Evolutionary conservation across 2,888 invertebrate species (phyloP).

Genomic region (Eledona agricola): DNA sequence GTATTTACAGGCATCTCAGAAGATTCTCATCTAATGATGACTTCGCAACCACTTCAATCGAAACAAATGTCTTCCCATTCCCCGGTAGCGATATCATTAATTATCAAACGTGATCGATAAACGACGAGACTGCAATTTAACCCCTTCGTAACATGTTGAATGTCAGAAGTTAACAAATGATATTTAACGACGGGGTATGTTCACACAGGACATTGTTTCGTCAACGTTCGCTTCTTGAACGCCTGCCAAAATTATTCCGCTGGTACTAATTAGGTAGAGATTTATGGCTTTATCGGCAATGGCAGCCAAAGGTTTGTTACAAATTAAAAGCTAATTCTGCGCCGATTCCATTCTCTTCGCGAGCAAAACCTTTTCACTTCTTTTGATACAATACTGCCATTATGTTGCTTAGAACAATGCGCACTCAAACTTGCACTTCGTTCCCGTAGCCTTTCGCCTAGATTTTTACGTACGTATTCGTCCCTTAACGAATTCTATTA

Average conservation of each 20-base stretch:
- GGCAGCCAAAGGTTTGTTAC: slow-evolving; percentile 16
- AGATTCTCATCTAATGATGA: slow-evolving; percentile 12
- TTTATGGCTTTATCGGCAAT: slow-evolving; percentile 18
- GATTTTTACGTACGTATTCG: slow-evolving; percentile 4
- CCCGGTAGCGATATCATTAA: no score
- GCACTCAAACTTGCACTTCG: slow-evolving; percentile 30
- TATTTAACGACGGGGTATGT: no score
- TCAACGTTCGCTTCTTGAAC: slow-evolving; percentile 3
- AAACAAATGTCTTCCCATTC: no score
- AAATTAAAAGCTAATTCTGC: slow-evolving; percentile 28
- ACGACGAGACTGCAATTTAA: no score
- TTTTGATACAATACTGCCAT: slow-evolving; percentile 28
- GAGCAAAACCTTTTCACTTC: slow-evolving; percentile 30
- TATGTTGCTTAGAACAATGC: slow-evolving; percentile 31
- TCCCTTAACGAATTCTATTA: slow-evolving; percentile 15
- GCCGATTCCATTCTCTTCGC: slow-evolving; percentile 12
- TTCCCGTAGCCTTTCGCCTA: slow-evolving; percentile 12
- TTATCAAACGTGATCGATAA: no score
- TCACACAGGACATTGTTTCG: no score
- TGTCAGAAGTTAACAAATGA: slow-evolving; percentile 23
- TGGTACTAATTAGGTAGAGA: slow-evolving; percentile 9
- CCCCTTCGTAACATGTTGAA: slow-evolving; percentile 9
- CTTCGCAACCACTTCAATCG: background rate
- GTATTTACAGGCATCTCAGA: background rate
- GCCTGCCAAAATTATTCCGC: background rate